Percentiles rank a stretch among this genome's conserved stretches.
Evolutionary conservation across 2,113 vertebrate species (phyloP).

Genomic region (Petromus typicus): DNA sequence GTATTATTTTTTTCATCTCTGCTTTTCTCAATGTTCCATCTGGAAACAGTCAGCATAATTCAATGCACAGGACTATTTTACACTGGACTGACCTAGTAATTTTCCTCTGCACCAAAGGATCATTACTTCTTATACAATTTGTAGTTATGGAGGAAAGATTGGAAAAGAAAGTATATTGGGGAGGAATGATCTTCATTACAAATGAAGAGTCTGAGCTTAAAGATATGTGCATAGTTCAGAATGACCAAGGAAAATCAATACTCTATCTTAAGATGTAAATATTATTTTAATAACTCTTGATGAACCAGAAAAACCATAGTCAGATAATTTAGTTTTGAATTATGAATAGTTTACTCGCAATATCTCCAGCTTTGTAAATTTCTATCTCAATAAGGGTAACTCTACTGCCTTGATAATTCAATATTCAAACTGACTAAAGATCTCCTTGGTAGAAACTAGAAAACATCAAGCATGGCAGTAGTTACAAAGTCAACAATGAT

Average conservation of each 20-base stretch:
- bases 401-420: background rate
- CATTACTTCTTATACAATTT: constrained; percentile 53
- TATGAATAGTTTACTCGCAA: constrained; percentile 53
- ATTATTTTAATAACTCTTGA: constrained; percentile 46
- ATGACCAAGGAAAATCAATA: constrained; percentile 43
- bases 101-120: constrained; percentile 37
- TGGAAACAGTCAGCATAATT: constrained; percentile 46
- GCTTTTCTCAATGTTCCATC: background rate
- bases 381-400: constrained; percentile 39
- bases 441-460: background rate
- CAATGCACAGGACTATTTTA: constrained; percentile 9
- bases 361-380: constrained; percentile 41
- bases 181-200: constrained; percentile 36
- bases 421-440: constrained; percentile 31
- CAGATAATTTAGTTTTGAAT: constrained; percentile 61
- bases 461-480: background rate
- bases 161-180: constrained; percentile 12
- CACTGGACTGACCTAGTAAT: constrained; percentile 33
- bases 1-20: constrained; percentile 34
- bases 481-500: background rate
- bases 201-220: background rate
- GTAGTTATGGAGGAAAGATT: background rate
- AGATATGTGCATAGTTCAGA: constrained; percentile 8
- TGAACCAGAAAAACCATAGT: constrained; percentile 2
- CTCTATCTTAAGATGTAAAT: constrained; percentile 30